Conservation (phyloP, 2,888 invertebrate species). For the Chymomyza procnemis region DNA sequence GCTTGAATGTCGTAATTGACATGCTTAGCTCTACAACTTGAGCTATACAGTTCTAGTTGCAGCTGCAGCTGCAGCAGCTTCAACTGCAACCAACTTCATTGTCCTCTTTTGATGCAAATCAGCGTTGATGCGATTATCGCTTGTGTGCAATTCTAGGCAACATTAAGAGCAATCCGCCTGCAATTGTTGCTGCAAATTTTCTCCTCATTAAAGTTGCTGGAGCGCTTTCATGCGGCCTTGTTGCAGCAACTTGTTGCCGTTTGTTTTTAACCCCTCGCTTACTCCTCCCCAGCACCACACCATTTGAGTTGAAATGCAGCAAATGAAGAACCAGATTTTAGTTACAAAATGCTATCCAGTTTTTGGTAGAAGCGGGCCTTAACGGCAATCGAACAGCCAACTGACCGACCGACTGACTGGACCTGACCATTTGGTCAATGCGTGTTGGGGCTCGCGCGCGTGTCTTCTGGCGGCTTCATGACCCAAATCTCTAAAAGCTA, state of each 20-base stretch:
- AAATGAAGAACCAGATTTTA: constrained; percentile 3
- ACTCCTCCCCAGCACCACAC: constrained; percentile 23
- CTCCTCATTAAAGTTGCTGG: constrained; percentile 39
- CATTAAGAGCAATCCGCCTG: not conserved
- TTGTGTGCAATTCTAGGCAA: not conserved
- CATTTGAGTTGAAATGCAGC: constrained; percentile 20
- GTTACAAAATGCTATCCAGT: not conserved
- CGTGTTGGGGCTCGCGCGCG: constrained; percentile 29
- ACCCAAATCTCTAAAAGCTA: constrained; percentile 40
- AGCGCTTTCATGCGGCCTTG: not conserved
- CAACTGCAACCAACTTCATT: not conserved
- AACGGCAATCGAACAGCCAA: constrained; percentile 14
- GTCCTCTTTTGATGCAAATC: constrained; percentile 33
- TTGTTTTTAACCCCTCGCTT: constrained; percentile 10
- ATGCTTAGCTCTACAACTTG: not conserved
- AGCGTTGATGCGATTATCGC: constrained; percentile 6
- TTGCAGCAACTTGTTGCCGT: not conserved
- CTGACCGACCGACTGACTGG: constrained; percentile 21
- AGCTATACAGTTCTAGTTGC: not conserved
- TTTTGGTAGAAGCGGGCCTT: not conserved
- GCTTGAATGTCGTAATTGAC: not conserved
- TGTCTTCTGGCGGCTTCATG: constrained; percentile 26
- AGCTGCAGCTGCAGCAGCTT: no score
- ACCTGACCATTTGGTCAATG: constrained; percentile 37
- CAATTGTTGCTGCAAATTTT: constrained; percentile 24